Conservation (phyloP, 2,888 invertebrate species). For the Sepiola atlantica region DNA sequence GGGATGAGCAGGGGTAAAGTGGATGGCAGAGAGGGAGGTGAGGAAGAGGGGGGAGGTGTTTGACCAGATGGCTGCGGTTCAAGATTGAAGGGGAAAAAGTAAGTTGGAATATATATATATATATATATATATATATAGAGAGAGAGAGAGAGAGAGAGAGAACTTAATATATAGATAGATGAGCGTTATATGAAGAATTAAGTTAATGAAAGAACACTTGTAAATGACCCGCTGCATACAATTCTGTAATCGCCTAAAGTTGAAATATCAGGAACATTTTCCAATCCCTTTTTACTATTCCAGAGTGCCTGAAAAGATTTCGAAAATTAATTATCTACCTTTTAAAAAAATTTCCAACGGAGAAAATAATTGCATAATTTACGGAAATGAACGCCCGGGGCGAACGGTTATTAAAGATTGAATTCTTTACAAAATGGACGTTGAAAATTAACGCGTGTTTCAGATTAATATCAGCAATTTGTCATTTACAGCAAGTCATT, state of each 20-base stretch:
- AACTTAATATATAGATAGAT: background rate
- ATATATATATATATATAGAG: background rate
- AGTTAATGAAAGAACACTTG: background rate
- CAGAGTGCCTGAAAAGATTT: background rate
- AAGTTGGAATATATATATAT: background rate
- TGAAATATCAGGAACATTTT: background rate
- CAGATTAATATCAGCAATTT: background rate
- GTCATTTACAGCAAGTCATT: background rate
- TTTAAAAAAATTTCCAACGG: background rate
- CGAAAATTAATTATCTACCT: background rate
- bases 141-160: background rate
- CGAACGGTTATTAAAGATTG: background rate
- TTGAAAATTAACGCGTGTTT: background rate
- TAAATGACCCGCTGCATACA: background rate
- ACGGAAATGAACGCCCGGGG: background rate
- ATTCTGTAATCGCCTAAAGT: background rate
- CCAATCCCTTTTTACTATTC: background rate
- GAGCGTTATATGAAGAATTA: background rate
- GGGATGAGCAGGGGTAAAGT: too few species aligned
- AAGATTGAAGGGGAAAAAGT: background rate
- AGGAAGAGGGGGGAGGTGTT: too few species aligned
- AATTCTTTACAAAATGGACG: background rate
- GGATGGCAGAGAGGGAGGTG: too few species aligned
- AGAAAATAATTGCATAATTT: background rate
- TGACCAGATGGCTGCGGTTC: too few species aligned